Conservation (phyloP, 2,888 invertebrate genomes). For the Ichneumoninae sp. region DNA sequence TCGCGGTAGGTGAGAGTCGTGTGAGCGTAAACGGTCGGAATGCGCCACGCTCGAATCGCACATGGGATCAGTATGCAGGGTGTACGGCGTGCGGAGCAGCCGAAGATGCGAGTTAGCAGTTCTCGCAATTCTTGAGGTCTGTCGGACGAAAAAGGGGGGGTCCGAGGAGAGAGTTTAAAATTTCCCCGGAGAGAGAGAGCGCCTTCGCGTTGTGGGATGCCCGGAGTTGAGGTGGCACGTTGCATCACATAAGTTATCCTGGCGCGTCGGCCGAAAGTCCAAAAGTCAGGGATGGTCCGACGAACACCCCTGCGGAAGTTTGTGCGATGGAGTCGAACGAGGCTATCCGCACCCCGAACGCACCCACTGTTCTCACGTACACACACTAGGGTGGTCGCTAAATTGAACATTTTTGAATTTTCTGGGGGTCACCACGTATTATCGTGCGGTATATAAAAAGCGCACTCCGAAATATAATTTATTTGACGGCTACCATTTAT, state of each 20-base stretch:
- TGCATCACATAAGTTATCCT: conserved; percentile 4
- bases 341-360: background rate
- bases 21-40: conserved; percentile 50
- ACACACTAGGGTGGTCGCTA: background rate
- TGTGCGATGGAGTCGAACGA: conserved; percentile 17
- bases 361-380: background rate
- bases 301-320: conserved; percentile 11
- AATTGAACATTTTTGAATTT: no score
- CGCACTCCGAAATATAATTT: no score
- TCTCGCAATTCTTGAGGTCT: conserved; percentile 18
- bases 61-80: conserved; percentile 56
- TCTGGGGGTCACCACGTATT: no score
- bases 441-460: no score
- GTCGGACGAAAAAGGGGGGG: conserved; percentile 6
- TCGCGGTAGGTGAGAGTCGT: conserved; percentile 18
- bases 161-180: conserved; percentile 67
- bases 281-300: conserved; percentile 36
- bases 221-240: conserved; percentile 4
- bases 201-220: conserved; percentile 27
- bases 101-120: conserved; percentile 45
- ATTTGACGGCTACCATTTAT: no score
- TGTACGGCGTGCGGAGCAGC: conserved; percentile 17
- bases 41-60: conserved; percentile 38
- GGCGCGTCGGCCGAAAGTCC: conserved; percentile 8
- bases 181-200: conserved; percentile 70